phyloP scores from a whole-genome alignment of 2,888 invertebrate species.

The Amphiduros pacificus region DNA sequence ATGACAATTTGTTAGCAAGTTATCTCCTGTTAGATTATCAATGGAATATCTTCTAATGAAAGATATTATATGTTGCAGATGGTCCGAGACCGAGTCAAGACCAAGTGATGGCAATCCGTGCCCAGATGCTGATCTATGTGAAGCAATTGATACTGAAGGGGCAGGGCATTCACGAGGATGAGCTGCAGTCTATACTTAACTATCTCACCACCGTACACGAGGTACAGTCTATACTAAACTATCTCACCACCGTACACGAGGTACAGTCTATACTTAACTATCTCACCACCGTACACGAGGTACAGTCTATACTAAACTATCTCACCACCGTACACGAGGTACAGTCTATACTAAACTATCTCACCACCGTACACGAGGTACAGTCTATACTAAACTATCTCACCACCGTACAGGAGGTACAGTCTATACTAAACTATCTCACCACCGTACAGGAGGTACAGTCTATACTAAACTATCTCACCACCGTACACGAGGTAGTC shows the following conservation, averaged over 20 bases:
- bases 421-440: slow-evolving; percentile 95
- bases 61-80: slow-evolving; percentile 77
- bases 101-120: slow-evolving; percentile 87
- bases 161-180: slow-evolving; percentile 96
- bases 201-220: slow-evolving; percentile 97
- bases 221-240: slow-evolving; percentile 92
- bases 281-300: slow-evolving; percentile 95
- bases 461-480: slow-evolving; percentile 95
- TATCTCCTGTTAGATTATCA: too few relatives aligned
- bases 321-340: slow-evolving; percentile 97
- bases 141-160: slow-evolving; percentile 88
- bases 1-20: too few relatives aligned
- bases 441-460: slow-evolving; percentile 98
- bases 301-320: slow-evolving; percentile 97
- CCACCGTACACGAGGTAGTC: slow-evolving; percentile 97
- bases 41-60: too few relatives aligned
- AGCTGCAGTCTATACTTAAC: slow-evolving; percentile 96
- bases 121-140: slow-evolving; percentile 91
- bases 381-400: neutral
- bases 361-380: slow-evolving; percentile 95
- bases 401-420: slow-evolving; percentile 97
- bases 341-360: slow-evolving; percentile 95
- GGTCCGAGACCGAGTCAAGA: slow-evolving; percentile 90
- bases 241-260: slow-evolving; percentile 97
- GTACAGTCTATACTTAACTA: slow-evolving; percentile 97